Percentiles rank a stretch among this genome's conserved stretches.
phyloP scores from a whole-genome alignment of 2,113 vertebrate genomes.

The Centropus bengalensis region DNA sequence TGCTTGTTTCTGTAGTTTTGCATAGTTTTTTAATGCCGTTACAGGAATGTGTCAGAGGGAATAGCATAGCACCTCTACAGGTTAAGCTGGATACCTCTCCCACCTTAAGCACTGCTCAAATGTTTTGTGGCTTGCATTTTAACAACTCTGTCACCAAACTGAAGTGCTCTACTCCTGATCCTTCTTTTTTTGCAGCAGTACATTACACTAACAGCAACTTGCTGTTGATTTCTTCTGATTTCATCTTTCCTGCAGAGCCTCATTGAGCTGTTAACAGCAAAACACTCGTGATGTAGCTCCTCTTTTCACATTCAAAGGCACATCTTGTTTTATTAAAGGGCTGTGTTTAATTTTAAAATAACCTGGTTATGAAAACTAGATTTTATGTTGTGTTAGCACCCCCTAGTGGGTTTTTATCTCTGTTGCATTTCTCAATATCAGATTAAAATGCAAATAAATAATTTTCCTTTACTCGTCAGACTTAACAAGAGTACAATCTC shows the following conservation, averaged over 20 bases:
- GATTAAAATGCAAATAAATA: neutral
- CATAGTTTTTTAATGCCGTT: neutral
- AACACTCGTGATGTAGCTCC: neutral
- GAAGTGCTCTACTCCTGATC: neutral
- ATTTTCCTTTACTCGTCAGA: neutral
- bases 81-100: neutral
- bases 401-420: conserved; percentile 54
- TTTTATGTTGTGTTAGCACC: conserved; percentile 47
- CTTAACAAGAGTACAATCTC: neutral
- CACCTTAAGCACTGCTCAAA: neutral
- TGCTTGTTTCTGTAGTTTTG: neutral
- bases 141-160: neutral
- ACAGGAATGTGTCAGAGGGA: neutral
- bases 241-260: neutral
- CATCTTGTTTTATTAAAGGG: neutral
- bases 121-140: neutral
- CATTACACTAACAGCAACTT: neutral
- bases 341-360: neutral
- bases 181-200: neutral
- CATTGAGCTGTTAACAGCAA: neutral
- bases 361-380: neutral
- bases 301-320: neutral
- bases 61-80: neutral
- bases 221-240: neutral
- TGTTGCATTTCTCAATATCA: neutral